phyloP scores from a whole-genome alignment of 2,888 invertebrate genomes.

The Dryococelus australis region DNA sequence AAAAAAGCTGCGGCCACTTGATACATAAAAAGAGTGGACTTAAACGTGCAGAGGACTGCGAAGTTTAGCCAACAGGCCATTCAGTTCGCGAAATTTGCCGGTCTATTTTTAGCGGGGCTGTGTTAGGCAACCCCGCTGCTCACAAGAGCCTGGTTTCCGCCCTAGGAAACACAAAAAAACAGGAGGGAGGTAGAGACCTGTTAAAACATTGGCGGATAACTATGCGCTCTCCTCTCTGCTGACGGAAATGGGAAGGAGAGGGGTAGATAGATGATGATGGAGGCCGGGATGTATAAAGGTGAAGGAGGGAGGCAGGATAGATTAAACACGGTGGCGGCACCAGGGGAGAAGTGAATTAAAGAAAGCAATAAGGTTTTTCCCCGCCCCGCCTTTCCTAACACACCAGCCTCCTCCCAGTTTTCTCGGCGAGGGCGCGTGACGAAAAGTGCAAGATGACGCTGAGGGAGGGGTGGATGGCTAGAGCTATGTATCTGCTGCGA shows the following conservation, averaged over 20 bases:
- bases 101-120: no score
- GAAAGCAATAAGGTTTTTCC: constrained; percentile 34
- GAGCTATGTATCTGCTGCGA: not conserved
- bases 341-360: constrained; percentile 40
- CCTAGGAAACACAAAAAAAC: no score
- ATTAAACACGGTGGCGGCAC: constrained; percentile 35
- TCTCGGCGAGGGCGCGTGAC: constrained; percentile 32
- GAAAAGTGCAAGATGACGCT: constrained; percentile 37
- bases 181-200: not conserved
- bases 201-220: not conserved
- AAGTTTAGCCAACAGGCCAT: no score
- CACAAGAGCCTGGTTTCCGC: no score
- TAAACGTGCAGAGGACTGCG: no score
- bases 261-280: constrained; percentile 26
- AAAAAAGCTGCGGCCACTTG: no score
- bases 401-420: not conserved
- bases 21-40: no score
- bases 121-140: no score
- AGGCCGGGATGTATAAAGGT: constrained; percentile 25
- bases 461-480: not conserved
- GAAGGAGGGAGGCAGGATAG: constrained; percentile 33
- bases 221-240: not conserved
- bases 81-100: no score
- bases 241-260: not conserved
- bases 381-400: not conserved